Evolutionary conservation across 2,113 vertebrate genomes (phyloP).

Genomic region (western clawed frog (Xenopus tropicalis)): UCB_Xtro_10.0 CM004443.2:123052501-123053000

Average conservation of each 20-base stretch:
- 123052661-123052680: constrained; percentile 18
- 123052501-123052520: neutral
- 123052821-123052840: constrained; percentile 14
- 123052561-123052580: constrained; percentile 12
- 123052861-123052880: neutral
- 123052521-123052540: constrained; percentile 14
- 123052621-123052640: neutral
- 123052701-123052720: constrained; percentile 5
- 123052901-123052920: neutral
- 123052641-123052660: constrained; percentile 22
- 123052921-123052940: neutral
- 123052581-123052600: constrained; percentile 6
- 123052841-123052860: constrained; percentile 1
- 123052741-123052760: neutral
- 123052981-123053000: too few relatives aligned
- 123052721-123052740: neutral
- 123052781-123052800: constrained; percentile 3
- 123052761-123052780: neutral
- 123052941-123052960: neutral
- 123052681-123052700: constrained; percentile 13
- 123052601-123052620: constrained; percentile 29
- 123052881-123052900: constrained; percentile 16
- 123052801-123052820: constrained; percentile 9
- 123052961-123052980: neutral
- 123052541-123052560: neutral